Evolutionary conservation across 2,888 invertebrate genomes (phyloP).

Genomic region (Escarpia spicata): DNA sequence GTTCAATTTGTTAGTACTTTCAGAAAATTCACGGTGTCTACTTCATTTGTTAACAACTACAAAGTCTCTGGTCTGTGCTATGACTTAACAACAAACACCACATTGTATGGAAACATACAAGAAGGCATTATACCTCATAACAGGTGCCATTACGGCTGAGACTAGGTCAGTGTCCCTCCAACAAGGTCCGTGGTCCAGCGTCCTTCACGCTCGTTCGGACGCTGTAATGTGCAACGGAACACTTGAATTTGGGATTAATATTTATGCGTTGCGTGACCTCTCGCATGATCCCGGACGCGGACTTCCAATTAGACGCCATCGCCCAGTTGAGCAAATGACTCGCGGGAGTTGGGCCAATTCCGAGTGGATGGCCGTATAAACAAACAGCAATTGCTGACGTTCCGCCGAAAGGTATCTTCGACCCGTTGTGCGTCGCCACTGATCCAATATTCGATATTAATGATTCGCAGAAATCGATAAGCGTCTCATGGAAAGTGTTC

Average conservation of each 20-base stretch:
- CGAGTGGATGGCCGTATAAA: neutral
- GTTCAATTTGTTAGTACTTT: neutral
- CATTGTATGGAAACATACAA: neutral
- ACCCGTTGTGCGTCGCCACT: neutral
- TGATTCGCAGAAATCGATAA: neutral
- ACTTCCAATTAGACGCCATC: neutral
- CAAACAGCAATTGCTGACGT: neutral
- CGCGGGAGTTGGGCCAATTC: neutral
- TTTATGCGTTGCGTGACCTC: conserved; percentile 9
- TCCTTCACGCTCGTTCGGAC: neutral
- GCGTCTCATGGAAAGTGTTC: neutral
- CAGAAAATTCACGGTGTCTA: neutral
- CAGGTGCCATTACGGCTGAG: neutral
- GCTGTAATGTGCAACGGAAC: neutral
- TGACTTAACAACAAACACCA: neutral
- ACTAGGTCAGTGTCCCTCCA: neutral
- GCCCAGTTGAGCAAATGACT: neutral
- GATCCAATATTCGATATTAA: neutral
- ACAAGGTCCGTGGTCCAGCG: neutral
- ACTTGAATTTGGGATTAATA: neutral
- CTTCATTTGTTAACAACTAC: neutral
- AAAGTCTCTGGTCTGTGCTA: neutral
- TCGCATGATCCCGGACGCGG: neutral
- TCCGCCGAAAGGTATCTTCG: neutral
- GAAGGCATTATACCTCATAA: neutral